Percentiles rank a stretch among this genome's conserved stretches.
Evolutionary conservation across 2,113 vertebrate genomes (phyloP).

Genomic region (Pyxicephalus adspersus): DNA sequence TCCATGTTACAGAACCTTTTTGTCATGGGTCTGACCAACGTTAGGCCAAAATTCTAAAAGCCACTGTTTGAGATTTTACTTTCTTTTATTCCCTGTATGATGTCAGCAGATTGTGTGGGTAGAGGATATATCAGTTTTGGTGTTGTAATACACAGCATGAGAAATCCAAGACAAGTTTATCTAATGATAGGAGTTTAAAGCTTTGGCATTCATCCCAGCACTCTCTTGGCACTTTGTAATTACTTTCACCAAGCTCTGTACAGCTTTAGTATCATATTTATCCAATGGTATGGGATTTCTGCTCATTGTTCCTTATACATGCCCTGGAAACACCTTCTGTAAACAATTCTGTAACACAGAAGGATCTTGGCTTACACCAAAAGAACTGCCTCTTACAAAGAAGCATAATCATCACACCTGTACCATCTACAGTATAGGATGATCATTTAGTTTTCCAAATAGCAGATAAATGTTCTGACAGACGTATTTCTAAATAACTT

Average conservation of each 20-base stretch:
- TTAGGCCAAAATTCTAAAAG: too few relatives aligned
- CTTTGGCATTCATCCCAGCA: slow-evolving; percentile 11
- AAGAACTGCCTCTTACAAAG: background rate
- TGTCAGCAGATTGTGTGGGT: slow-evolving; percentile 24
- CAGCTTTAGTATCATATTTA: background rate
- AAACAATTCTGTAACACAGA: background rate
- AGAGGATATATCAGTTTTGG: background rate
- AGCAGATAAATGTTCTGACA: background rate
- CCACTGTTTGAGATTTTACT: background rate
- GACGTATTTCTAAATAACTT: too few relatives aligned
- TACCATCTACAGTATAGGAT: background rate
- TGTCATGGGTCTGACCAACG: too few relatives aligned
- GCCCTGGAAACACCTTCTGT: background rate
- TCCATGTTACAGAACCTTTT: too few relatives aligned
- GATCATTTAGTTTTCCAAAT: background rate
- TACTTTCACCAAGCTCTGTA: background rate
- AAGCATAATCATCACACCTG: background rate
- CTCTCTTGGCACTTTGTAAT: background rate
- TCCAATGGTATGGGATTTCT: background rate
- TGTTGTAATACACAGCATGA: background rate
- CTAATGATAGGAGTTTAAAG: slow-evolving; percentile 6
- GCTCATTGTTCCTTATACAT: background rate
- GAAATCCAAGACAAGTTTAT: slow-evolving; percentile 26
- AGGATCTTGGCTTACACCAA: background rate
- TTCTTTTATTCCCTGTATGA: background rate